Evolutionary conservation across 1,140 invertebrate genomes (phyloP).

Genomic region (Copidosoma floridanum): DNA sequence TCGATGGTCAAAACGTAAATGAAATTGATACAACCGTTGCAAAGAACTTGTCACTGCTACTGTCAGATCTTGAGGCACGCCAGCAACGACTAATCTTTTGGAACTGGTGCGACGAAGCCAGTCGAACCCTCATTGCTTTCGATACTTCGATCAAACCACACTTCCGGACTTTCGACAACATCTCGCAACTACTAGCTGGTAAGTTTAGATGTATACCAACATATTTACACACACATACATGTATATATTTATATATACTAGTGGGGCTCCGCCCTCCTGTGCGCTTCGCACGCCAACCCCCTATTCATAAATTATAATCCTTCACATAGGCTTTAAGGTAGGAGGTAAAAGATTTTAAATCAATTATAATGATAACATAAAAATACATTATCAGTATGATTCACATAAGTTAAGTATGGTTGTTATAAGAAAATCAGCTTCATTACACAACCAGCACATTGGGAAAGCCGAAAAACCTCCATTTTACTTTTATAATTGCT

Average conservation of each 20-base stretch:
- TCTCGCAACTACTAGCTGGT: constrained; percentile 42
- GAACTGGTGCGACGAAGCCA: constrained; percentile 49
- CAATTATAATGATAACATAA: too few species aligned
- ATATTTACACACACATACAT: neutral
- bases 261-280: too few species aligned
- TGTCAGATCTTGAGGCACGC: constrained; percentile 41
- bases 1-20: constrained; percentile 63
- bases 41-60: constrained; percentile 52
- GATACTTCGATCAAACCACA: constrained; percentile 34
- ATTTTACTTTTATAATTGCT: too few species aligned
- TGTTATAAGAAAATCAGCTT: too few species aligned
- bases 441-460: too few species aligned
- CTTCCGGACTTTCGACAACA: constrained; percentile 36
- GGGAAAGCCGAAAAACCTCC: too few species aligned
- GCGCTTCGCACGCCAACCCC: too few species aligned
- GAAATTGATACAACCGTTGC: constrained; percentile 66
- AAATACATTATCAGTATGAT: too few species aligned
- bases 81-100: constrained; percentile 50
- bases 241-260: neutral
- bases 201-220: constrained; percentile 14
- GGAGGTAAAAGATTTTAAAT: too few species aligned
- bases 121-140: constrained; percentile 40
- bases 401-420: too few species aligned
- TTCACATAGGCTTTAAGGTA: too few species aligned
- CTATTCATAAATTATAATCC: too few species aligned